Evolutionary conservation across 1,140 invertebrate species (phyloP), one percentile per base, ranked within the genome.

Genomic region (Protaetia brevitarsis): DNA sequence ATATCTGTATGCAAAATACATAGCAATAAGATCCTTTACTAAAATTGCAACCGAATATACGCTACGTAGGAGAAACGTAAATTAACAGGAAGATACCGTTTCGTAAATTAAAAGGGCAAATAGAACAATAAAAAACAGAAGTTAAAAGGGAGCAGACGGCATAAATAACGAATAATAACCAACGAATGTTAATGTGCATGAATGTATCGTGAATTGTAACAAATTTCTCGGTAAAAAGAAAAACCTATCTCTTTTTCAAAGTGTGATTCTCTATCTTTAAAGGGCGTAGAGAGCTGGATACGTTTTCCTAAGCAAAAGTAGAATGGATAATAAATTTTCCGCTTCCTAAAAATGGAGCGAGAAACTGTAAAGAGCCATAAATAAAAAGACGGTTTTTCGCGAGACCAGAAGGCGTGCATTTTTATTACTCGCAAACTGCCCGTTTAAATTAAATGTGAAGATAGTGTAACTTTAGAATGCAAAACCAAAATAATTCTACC

Each of bases 381-480:
- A 78, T 78, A 78, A 78, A 78, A 78, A 78, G 74, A 74, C 76
- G 72, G 72, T 77, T 77, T 77, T 76, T 74, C 73, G 71, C 70
- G 71, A 69, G 72, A 72, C 76, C 77, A 78, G 77, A 78, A 78
- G 77, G 77, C 76, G 77, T 78, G 73, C 77, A 78, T 78, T 78
- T 78, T 78, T 78, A 78, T 78, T 78, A 72, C 76, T 72, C 71
- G 75, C 77, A 78, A 78, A 78, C 72, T 78, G 75, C 74, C 75
- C 76, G 74, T 78, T 78, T 78, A 78, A 78, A 78, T 78, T 78
- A 78, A 76, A 77, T 73, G 70, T 66, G 72, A 75, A 77, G 76
- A 77, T 77, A 77, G 72, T 74, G 75, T 67, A 65, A 69, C 71
- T 57, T 66, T 59, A 69, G 70, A 66, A 71, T 66, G 30, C 64